Percentiles rank a stretch among this genome's conserved stretches.
phyloP scores from a whole-genome alignment of 1,140 invertebrate genomes.

The Hesperophylax magnus region DNA sequence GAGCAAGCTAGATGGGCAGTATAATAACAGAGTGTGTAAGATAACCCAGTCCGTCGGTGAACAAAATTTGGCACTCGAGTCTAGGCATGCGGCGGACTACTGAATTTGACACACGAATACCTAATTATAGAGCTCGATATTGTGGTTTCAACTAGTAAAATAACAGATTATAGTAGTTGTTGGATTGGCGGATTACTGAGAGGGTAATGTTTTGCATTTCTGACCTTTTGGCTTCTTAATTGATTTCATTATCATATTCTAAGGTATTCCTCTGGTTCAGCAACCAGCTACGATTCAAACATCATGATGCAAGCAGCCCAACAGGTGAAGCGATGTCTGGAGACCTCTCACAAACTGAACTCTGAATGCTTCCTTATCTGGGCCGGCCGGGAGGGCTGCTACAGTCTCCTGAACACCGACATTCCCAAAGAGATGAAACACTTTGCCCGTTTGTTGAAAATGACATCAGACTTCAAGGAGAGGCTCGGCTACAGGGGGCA shows the following conservation, averaged over 20 bases:
- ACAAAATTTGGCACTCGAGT: no score
- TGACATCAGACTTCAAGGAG: constrained; percentile 76
- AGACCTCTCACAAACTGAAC: constrained; percentile 75
- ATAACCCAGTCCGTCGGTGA: no score
- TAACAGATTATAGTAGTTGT: no score
- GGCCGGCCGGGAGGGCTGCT: constrained; percentile 75
- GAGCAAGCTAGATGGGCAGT: no score
- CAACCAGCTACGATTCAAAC: constrained; percentile 73
- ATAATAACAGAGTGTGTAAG: no score
- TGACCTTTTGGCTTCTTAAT: no score
- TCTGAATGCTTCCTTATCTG: constrained; percentile 77
- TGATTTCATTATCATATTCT: constrained; percentile 7
- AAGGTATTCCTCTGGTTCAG: constrained; percentile 75
- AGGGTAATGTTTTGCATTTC: no score
- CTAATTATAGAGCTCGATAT: no score
- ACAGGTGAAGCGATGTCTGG: constrained; percentile 77
- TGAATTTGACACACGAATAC: no score
- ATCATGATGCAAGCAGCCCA: constrained; percentile 74
- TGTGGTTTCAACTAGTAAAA: no score
- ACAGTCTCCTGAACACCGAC: constrained; percentile 74
- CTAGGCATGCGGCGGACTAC: no score
- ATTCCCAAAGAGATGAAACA: constrained; percentile 74
- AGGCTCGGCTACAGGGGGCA: constrained; percentile 76
- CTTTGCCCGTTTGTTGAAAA: constrained; percentile 75
- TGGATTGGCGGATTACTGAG: no score